phyloP scores from a whole-genome alignment of 2,888 invertebrate species.

The Andrena fulva region DNA sequence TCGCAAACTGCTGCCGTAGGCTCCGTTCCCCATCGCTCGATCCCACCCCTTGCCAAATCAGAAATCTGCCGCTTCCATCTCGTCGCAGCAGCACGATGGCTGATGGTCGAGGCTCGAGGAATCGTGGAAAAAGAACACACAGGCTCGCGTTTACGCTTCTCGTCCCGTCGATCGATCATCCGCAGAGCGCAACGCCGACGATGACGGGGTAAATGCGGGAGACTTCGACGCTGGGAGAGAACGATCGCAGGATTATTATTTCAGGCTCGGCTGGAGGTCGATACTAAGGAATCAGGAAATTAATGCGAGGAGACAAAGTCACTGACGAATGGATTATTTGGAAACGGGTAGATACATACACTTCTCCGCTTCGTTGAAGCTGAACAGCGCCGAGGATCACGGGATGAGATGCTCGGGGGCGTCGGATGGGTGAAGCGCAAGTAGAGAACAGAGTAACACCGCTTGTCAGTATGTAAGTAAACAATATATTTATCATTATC shows the following conservation, averaged over 20 bases:
- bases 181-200: not conserved
- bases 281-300: too few species aligned
- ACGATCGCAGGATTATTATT: not conserved
- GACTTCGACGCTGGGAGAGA: conserved; percentile 3
- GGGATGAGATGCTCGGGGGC: not conserved
- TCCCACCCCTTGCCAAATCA: conserved; percentile 78
- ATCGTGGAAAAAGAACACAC: conserved; percentile 34
- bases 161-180: conserved; percentile 52
- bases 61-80: conserved; percentile 73
- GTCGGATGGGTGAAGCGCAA: not conserved
- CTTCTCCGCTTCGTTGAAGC: too few species aligned
- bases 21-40: conserved; percentile 55
- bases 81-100: conserved; percentile 38
- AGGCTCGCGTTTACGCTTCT: conserved; percentile 7
- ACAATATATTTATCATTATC: conserved; percentile 84
- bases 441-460: conserved; percentile 2
- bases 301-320: too few species aligned
- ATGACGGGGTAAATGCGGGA: conserved; percentile 1
- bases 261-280: too few species aligned
- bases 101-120: conserved; percentile 2
- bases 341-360: too few species aligned
- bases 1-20: conserved; percentile 62
- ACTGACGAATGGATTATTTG: too few species aligned
- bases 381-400: too few species aligned
- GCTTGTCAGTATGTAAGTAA: conserved; percentile 80